Evolutionary conservation across 2,888 invertebrate species (phyloP).

Genomic region (Drosophila cognata): DNA sequence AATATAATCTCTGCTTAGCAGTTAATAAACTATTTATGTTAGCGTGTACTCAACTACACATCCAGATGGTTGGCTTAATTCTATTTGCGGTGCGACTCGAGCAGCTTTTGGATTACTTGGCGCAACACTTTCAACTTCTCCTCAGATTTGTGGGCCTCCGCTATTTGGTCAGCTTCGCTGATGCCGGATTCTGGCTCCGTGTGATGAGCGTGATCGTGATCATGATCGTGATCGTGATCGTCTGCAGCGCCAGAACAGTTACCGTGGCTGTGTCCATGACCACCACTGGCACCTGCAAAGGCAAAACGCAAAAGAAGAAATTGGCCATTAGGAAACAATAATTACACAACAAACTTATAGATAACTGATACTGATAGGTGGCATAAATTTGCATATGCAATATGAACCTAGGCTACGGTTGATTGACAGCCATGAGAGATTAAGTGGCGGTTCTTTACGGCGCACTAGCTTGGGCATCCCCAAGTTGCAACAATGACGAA

Average conservation of each 20-base stretch:
- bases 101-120: conserved; percentile 65
- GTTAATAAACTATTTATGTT: conserved; percentile 22
- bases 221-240: conserved; percentile 26
- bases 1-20: conserved; percentile 63
- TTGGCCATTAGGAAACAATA: neutral
- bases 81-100: conserved; percentile 62
- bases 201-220: conserved; percentile 38
- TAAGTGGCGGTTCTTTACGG: conserved; percentile 22
- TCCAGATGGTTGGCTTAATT: conserved; percentile 3
- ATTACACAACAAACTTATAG: neutral
- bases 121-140: conserved; percentile 65
- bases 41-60: conserved; percentile 1
- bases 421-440: neutral
- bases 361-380: neutral
- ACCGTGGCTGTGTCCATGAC: conserved; percentile 70
- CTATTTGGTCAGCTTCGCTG: conserved; percentile 53
- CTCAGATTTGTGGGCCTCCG: conserved; percentile 62
- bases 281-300: conserved; percentile 60
- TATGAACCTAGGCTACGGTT: neutral
- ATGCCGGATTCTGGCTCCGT: conserved; percentile 25
- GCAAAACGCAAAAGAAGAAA: neutral
- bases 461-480: conserved; percentile 18
- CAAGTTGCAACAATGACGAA: conserved; percentile 25
- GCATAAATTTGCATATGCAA: neutral
- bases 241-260: conserved; percentile 27